Conservation (phyloP, 2,797 vertebrate genomes). For the Neosilurus hyrtlii region DNA sequence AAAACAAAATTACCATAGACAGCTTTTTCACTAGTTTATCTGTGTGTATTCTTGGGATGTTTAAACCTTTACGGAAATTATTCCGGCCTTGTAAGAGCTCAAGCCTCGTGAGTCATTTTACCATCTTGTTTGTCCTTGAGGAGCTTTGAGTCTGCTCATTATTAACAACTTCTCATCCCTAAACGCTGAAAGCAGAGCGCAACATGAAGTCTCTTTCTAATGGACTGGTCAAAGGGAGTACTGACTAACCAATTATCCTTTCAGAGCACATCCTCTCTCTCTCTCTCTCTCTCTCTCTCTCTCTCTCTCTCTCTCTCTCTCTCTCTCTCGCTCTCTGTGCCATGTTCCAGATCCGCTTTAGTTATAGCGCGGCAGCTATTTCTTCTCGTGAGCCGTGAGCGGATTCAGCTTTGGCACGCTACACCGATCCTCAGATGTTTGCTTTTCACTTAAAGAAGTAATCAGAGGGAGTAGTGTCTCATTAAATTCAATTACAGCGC, state of each 20-base stretch:
- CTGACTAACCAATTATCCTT: slow-evolving; percentile 47
- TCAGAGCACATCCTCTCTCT: slow-evolving; percentile 17
- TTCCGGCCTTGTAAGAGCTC: slow-evolving; percentile 1
- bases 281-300: no score
- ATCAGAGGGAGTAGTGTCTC: slow-evolving; percentile 51
- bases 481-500: slow-evolving; percentile 55
- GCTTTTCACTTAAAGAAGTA: slow-evolving; percentile 54
- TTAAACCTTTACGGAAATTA: neutral
- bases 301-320: neutral
- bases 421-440: slow-evolving; percentile 54
- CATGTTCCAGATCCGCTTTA: slow-evolving; percentile 17
- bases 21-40: neutral
- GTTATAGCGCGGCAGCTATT: slow-evolving; percentile 6
- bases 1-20: neutral
- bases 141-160: slow-evolving; percentile 10
- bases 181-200: neutral
- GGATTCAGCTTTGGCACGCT: slow-evolving; percentile 33
- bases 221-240: slow-evolving; percentile 36
- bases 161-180: slow-evolving; percentile 16
- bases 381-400: slow-evolving; percentile 33
- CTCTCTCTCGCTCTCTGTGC: neutral
- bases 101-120: slow-evolving; percentile 23
- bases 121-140: slow-evolving; percentile 1
- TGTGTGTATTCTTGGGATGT: neutral
- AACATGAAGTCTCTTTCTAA: slow-evolving; percentile 62